These are phyloP conservation scores for Paguma larvata DNA, from an alignment of 2,797 vertebrate genomes.

Conservation along the genomic window DNA sequence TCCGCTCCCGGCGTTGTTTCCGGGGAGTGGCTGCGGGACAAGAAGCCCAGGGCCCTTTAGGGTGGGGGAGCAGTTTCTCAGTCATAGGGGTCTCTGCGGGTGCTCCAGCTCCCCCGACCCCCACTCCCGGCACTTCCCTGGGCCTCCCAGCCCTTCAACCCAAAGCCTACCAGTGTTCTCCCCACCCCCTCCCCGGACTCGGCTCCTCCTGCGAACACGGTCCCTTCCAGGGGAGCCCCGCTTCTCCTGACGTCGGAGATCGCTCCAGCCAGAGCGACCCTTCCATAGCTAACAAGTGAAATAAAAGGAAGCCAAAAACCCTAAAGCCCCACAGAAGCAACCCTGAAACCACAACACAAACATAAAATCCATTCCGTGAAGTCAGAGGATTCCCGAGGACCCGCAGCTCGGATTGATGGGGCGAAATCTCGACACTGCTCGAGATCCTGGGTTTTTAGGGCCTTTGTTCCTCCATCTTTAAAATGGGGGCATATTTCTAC, in stretches of 20 bases:
- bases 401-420: neutral
- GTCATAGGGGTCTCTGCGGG: constrained; percentile 39
- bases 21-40: constrained; percentile 94
- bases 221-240: too few relatives aligned
- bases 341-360: neutral
- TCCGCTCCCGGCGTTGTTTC: constrained; percentile 98
- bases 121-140: neutral
- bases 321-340: neutral
- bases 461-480: constrained; percentile 68
- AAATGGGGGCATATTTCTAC: constrained; percentile 53
- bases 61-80: constrained; percentile 81
- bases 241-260: neutral
- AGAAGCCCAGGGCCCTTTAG: constrained; percentile 84
- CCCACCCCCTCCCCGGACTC: neutral
- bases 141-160: neutral
- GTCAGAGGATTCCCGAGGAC: neutral
- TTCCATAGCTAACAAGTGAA: neutral
- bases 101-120: neutral
- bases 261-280: neutral
- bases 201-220: neutral
- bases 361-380: constrained; percentile 16
- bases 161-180: accelerated
- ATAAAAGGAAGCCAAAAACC: neutral
- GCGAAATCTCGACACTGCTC: neutral
- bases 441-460: neutral